These are phyloP conservation scores for Carcina quercana DNA, from an alignment of 2,888 invertebrate species.

Conservation along the genomic window DNA sequence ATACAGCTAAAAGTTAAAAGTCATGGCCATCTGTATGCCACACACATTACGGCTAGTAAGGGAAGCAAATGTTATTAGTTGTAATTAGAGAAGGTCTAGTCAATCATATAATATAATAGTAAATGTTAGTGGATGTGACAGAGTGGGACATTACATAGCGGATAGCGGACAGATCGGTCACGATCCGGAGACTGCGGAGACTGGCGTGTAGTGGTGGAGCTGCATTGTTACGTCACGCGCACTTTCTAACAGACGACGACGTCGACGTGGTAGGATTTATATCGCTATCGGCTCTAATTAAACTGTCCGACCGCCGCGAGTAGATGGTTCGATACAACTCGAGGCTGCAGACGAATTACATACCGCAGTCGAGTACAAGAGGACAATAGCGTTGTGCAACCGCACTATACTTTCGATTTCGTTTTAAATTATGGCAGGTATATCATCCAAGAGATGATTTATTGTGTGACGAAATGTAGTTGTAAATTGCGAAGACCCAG, in stretches of 20 bases:
- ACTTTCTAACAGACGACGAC: conserved; percentile 55
- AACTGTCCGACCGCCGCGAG: conserved; percentile 38
- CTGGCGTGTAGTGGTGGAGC: too few species aligned
- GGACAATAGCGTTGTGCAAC: conserved; percentile 59
- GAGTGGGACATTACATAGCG: conserved; percentile 27
- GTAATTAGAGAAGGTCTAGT: background rate
- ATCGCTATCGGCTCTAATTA: conserved; percentile 55
- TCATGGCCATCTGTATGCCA: too few species aligned
- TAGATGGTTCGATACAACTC: conserved; percentile 21
- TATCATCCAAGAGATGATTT: conserved; percentile 30
- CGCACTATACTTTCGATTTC: conserved; percentile 45
- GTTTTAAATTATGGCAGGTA: conserved; percentile 34
- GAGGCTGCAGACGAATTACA: conserved; percentile 40
- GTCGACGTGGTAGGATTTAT: conserved; percentile 46
- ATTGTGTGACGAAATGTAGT: conserved; percentile 22
- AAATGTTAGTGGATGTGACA: too few species aligned
- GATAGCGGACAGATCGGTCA: conserved; percentile 42
- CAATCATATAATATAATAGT: too few species aligned
- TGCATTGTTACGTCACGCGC: conserved; percentile 55
- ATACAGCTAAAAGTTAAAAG: conserved; percentile 18
- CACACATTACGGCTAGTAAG: conserved; percentile 8
- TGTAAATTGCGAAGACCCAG: too few species aligned
- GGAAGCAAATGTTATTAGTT: conserved; percentile 1
- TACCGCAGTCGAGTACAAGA: conserved; percentile 28
- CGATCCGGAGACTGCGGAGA: conserved; percentile 35